phyloP scores from a whole-genome alignment of 2,888 invertebrate species.

The Fragum whitleyi region DNA sequence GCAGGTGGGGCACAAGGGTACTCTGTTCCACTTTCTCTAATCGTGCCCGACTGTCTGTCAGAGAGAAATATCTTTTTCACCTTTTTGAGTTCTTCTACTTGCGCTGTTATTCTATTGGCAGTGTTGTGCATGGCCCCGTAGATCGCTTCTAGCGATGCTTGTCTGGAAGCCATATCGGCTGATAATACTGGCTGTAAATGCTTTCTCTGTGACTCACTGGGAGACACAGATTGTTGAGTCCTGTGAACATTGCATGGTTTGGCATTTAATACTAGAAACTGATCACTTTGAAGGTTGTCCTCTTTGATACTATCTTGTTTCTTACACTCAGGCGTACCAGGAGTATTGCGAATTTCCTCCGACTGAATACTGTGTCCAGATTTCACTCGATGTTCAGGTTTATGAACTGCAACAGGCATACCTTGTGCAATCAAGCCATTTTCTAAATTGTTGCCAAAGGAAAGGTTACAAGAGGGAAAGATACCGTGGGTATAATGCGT shows the following conservation, averaged over 20 bases:
- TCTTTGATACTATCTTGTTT: neutral
- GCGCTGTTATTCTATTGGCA: slow-evolving; percentile 42
- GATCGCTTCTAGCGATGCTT: slow-evolving; percentile 51
- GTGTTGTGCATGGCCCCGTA: slow-evolving; percentile 57
- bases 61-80: slow-evolving; percentile 78
- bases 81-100: slow-evolving; percentile 61
- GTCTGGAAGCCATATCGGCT: slow-evolving; percentile 38
- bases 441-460: slow-evolving; percentile 21
- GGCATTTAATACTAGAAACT: slow-evolving; percentile 40
- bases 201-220: neutral
- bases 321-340: neutral
- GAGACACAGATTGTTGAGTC: slow-evolving; percentile 2
- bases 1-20: slow-evolving; percentile 81
- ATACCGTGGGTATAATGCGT: slow-evolving; percentile 36
- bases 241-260: slow-evolving; percentile 41
- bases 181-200: slow-evolving; percentile 33
- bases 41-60: slow-evolving; percentile 77
- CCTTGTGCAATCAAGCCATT: slow-evolving; percentile 35
- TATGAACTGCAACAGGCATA: slow-evolving; percentile 44
- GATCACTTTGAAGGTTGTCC: slow-evolving; percentile 9
- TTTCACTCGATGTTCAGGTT: slow-evolving; percentile 37
- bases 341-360: slow-evolving; percentile 24
- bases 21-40: slow-evolving; percentile 76
- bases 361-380: slow-evolving; percentile 58
- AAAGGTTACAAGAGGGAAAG: slow-evolving; percentile 12